Conservation (phyloP, 2,888 invertebrate genomes). For the Anthrax anthrax region DNA sequence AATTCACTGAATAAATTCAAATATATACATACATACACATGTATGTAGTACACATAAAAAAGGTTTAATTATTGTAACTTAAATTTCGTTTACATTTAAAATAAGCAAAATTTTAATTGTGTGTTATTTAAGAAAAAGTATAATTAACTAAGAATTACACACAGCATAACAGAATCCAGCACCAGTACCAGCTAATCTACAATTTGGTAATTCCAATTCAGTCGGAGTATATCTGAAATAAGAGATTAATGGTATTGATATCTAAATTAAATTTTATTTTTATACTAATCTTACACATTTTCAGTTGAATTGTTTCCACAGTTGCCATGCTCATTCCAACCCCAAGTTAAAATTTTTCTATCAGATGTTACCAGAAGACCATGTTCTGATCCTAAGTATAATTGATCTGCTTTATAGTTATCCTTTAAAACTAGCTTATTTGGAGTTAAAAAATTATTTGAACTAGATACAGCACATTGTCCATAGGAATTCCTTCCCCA, state of each 20-base stretch:
- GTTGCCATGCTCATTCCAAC: conserved; percentile 84
- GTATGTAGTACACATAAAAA: too few species aligned
- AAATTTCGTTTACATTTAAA: too few species aligned
- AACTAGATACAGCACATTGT: conserved; percentile 45
- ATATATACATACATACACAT: too few species aligned
- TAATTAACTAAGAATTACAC: conserved; percentile 16
- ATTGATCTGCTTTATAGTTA: conserved; percentile 16
- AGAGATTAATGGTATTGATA: neutral
- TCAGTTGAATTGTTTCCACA: conserved; percentile 49
- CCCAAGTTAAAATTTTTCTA: conserved; percentile 61
- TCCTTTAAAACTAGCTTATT: conserved; percentile 19
- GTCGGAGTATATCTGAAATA: conserved; percentile 23
- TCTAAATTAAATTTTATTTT: neutral
- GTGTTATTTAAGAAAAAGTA: too few species aligned
- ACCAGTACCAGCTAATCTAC: conserved; percentile 25
- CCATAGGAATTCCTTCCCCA: conserved; percentile 77
- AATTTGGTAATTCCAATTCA: conserved; percentile 21
- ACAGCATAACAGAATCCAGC: conserved; percentile 32
- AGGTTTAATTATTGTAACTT: too few species aligned
- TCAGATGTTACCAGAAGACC: conserved; percentile 52
- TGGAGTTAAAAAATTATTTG: conserved; percentile 26
- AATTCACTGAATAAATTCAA: too few species aligned
- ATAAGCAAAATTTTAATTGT: too few species aligned
- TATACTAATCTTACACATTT: conserved; percentile 24
- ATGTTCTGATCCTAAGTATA: conserved; percentile 61